Evolutionary conservation across 2,113 vertebrate genomes (phyloP).

Genomic region (Microcebus tavaratra): DNA sequence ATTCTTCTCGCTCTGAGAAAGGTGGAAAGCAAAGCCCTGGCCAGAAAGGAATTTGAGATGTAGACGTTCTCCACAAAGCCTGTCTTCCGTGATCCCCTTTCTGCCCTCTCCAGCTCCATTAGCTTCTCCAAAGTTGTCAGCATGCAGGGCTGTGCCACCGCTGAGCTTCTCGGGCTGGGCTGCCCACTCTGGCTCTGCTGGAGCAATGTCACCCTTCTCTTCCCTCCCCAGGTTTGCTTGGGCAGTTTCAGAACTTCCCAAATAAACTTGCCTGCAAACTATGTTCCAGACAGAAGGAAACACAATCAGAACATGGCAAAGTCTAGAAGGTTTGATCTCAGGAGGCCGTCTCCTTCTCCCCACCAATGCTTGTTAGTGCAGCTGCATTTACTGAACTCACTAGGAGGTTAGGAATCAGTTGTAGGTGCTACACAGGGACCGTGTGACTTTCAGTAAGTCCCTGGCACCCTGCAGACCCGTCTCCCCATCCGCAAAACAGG

Average conservation of each 20-base stretch:
- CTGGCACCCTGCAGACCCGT: not conserved
- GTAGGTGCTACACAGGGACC: not conserved
- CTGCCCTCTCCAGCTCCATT: not conserved
- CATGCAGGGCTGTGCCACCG: not conserved
- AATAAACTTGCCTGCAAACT: not conserved
- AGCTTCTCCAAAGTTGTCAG: not conserved
- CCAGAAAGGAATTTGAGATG: not conserved
- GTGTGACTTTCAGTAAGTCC: not conserved
- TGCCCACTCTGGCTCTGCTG: not conserved
- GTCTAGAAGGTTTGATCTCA: not conserved
- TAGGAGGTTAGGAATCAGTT: not conserved
- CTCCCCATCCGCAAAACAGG: not conserved
- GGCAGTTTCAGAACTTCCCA: not conserved
- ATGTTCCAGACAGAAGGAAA: not conserved
- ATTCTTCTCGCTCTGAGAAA: not conserved
- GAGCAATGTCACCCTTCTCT: fast-evolving
- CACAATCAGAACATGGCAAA: not conserved
- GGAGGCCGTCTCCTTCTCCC: not conserved
- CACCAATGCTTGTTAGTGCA: not conserved
- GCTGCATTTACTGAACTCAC: not conserved
- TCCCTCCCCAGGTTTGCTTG: not conserved
- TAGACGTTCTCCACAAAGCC: not conserved
- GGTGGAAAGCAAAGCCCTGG: not conserved
- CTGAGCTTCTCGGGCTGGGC: not conserved
- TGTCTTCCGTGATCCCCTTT: not conserved